These are phyloP conservation scores for Drosophila littoralis DNA, from an alignment of 1,140 invertebrate species.

Conservation along the genomic window DNA sequence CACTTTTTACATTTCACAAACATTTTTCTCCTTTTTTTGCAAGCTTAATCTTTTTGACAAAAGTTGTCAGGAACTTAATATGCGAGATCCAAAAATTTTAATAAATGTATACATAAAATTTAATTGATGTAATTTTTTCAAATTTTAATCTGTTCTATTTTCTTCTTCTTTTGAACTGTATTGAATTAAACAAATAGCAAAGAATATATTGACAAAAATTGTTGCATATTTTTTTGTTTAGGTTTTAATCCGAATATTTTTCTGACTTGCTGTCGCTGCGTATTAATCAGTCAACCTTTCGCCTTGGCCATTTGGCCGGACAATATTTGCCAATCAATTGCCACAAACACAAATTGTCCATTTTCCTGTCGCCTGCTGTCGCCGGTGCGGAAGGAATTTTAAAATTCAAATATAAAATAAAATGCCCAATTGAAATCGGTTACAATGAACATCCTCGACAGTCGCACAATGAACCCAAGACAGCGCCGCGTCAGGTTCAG, in stretches of 20 bases:
- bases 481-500: conserved; percentile 30
- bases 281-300: conserved; percentile 80
- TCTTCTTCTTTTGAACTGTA: no score
- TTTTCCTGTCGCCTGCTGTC: conserved; percentile 78
- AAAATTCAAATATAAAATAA: conserved; percentile 84
- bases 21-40: no score
- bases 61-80: no score
- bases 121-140: no score
- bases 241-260: neutral
- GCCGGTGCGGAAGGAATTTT: conserved; percentile 81
- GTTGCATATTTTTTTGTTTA: no score
- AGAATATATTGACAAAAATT: no score
- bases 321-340: conserved; percentile 84
- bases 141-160: no score
- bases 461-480: conserved; percentile 65
- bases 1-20: no score
- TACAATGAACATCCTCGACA: conserved; percentile 67
- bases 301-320: conserved; percentile 66
- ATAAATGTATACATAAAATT: no score
- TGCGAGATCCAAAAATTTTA: no score
- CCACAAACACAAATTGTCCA: conserved; percentile 84
- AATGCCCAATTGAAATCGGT: conserved; percentile 82
- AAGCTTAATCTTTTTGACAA: no score
- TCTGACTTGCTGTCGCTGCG: conserved; percentile 64
- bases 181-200: no score